Base-by-base conservation (phyloP, 2,113 vertebrate species). In the Glaucomys volans region DNA sequence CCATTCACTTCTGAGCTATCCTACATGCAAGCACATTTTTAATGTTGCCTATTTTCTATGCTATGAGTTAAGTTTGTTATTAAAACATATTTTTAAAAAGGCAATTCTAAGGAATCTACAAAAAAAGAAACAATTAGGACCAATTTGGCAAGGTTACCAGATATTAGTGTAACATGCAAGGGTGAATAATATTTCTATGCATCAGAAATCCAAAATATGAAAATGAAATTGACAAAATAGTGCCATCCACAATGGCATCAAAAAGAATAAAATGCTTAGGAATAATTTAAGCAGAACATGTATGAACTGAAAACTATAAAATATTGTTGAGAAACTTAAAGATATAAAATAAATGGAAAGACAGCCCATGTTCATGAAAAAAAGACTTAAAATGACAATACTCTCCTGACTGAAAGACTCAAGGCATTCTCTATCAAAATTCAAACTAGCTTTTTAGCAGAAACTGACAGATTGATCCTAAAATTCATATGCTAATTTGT, bases 41-140 rank as follows among this genome's bases (percentile, higher is more conserved):
- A 99, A 98, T 98, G 98, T 99, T 98, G 98, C 98, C 98, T 98
- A 98, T 99, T 98, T 98, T 98, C 98, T 98, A 98, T 98, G 98
- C 98, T 98, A 98, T 99, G 98, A 98, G 98, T 62, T 98, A 98
- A 98, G 98, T 99, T 98, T 99, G 98, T 98, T 99, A 98, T 99
- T 98, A 99, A 98, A 99, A 99, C 97, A 98, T 98, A 98, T 98
- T 98, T 98, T 82, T 71, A 47, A 82, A 30, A 3, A 40, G 30
- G 92, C 77, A 90, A 79, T 44, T 26, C 8, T 67, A 69, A 90
- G 32, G 24, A 94, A 50, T 40, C 11, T 40, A 79, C 12, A 92
- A 72, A 88, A 71, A 92, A 76, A 88, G 57, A 92, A 80, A 72
- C 4, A 72, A 88, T 57, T 82, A 94, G 57, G 20, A 57, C 52